Conservation (phyloP, 2,888 invertebrate species). For the Mermis nigrescens region DNA sequence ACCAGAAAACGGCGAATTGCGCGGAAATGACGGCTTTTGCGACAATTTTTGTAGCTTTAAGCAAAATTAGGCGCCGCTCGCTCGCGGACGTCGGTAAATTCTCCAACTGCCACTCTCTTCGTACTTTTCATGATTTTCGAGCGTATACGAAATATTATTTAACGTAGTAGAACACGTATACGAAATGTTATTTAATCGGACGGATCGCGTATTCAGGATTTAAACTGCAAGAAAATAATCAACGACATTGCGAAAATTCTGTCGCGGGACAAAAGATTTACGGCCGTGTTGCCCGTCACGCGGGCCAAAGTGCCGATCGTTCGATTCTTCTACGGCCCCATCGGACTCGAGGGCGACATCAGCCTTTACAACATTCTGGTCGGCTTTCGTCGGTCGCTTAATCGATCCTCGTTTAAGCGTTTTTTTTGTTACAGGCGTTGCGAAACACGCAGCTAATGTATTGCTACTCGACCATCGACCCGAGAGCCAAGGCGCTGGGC, state of each 20-base stretch:
- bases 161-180: not conserved
- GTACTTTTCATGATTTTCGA: too few relatives aligned
- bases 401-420: not conserved
- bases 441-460: slow-evolving; percentile 41
- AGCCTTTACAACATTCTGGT: slow-evolving; percentile 43
- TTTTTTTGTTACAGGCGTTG: slow-evolving; percentile 34
- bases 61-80: too few relatives aligned
- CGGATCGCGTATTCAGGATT: slow-evolving; percentile 21
- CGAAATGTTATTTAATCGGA: not conserved
- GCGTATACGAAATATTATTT: not conserved
- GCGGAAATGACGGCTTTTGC: too few relatives aligned
- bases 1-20: too few relatives aligned
- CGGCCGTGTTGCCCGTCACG: slow-evolving; percentile 38
- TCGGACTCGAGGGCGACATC: slow-evolving; percentile 42
- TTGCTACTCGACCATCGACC: slow-evolving; percentile 40
- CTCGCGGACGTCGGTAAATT: too few relatives aligned
- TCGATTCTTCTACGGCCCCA: slow-evolving; percentile 38
- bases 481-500: slow-evolving; percentile 35
- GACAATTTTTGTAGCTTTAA: too few relatives aligned
- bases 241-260: slow-evolving; percentile 34
- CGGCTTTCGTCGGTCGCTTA: not conserved
- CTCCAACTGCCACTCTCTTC: too few relatives aligned
- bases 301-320: slow-evolving; percentile 46
- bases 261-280: slow-evolving; percentile 29
- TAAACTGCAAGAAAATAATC: slow-evolving; percentile 33